Percentiles rank a stretch among this genome's conserved stretches.
These are phyloP conservation scores for Drosophila truncata DNA, from an alignment of 1,140 invertebrate species.

Conservation along the genomic window DNA sequence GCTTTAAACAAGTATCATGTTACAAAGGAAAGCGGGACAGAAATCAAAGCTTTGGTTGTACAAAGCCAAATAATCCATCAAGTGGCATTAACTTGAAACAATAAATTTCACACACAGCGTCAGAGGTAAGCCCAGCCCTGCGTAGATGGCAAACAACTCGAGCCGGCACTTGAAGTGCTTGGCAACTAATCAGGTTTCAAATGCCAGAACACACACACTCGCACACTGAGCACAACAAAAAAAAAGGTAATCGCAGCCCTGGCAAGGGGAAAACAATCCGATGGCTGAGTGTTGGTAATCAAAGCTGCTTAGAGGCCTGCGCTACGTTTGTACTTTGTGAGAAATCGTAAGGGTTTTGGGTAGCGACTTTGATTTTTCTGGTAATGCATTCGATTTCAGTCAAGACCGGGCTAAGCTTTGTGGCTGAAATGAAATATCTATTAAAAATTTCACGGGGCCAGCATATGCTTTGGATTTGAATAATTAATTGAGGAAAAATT, in stretches of 20 bases:
- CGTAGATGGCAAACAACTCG: constrained; percentile 19
- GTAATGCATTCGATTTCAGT: constrained; percentile 55
- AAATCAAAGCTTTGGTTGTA: constrained; percentile 63
- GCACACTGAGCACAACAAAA: constrained; percentile 11
- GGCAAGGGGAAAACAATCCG: constrained; percentile 17
- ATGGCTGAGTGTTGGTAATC: constrained; percentile 63
- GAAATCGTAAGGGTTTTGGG: constrained; percentile 25
- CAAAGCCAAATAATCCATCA: constrained; percentile 84
- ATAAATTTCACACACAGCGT: constrained; percentile 77
- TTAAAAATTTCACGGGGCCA: background rate
- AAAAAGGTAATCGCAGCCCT: constrained; percentile 23
- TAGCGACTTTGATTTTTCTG: constrained; percentile 17
- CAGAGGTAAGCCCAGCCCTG: constrained; percentile 23
- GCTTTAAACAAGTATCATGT: constrained; percentile 19
- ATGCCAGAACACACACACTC: constrained; percentile 51
- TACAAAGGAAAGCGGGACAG: constrained; percentile 26
- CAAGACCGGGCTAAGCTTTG: constrained; percentile 58
- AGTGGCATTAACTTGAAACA: constrained; percentile 84
- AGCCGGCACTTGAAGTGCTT: constrained; percentile 75
- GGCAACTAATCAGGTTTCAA: constrained; percentile 78
- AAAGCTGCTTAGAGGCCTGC: constrained; percentile 63
- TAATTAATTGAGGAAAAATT: constrained; percentile 1
- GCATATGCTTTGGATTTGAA: background rate
- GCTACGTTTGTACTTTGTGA: constrained; percentile 61
- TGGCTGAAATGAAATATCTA: constrained; percentile 1